phyloP scores from a whole-genome alignment of 2,797 vertebrate species.

The Ambastaia sidthimunki region DNA sequence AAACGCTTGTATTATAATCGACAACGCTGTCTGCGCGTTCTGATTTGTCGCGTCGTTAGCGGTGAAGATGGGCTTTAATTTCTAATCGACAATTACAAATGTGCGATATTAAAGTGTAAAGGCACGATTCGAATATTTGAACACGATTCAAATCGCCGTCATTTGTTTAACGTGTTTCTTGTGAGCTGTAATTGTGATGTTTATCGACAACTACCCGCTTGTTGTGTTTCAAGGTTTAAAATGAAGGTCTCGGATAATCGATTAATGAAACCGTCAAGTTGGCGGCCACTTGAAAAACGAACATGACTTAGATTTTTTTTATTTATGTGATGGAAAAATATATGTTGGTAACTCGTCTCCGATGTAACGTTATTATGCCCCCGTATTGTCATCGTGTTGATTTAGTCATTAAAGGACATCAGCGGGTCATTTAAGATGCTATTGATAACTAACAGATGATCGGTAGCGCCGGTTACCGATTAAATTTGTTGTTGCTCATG shows the following conservation, averaged over 20 bases:
- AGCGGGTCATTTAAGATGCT: conserved; percentile 12
- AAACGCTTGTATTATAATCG: not conserved
- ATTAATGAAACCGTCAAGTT: conserved; percentile 6
- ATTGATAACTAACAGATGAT: not conserved
- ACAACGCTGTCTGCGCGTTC: not conserved
- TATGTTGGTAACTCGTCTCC: not conserved
- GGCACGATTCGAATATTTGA: not conserved
- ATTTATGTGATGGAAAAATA: not conserved
- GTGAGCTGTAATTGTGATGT: not conserved
- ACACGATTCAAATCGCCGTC: not conserved
- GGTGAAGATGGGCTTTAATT: not conserved
- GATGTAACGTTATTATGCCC: not conserved
- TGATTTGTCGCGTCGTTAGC: conserved; percentile 1
- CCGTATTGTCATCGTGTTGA: not conserved
- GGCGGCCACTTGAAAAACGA: not conserved
- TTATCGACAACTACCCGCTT: not conserved
- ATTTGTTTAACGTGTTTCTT: not conserved
- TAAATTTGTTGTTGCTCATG: not conserved
- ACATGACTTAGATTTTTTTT: not conserved
- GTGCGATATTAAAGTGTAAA: not conserved
- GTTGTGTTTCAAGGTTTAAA: conserved; percentile 1
- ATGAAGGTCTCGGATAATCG: not conserved
- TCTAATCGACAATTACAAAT: not conserved
- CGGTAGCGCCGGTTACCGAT: not conserved
- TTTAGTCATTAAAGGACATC: conserved; percentile 18